Evolutionary conservation across 2,113 vertebrate species (phyloP).

Genomic region (Bambusicola thoracicus): DNA sequence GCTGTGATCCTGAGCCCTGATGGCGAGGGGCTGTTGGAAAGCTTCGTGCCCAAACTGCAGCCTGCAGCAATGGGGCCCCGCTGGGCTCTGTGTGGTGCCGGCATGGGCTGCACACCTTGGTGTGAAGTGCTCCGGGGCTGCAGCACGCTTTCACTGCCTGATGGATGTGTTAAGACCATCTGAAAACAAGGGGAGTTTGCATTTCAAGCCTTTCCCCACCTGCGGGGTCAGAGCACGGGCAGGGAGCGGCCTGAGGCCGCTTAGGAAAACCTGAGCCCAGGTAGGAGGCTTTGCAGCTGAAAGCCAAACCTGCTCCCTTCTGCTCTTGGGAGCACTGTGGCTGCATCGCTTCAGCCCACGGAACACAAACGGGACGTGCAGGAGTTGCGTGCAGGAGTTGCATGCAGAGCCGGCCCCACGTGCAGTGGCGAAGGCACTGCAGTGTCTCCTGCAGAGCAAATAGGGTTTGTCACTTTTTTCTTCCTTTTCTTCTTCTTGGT

Average conservation of each 20-base stretch:
- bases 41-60: not conserved
- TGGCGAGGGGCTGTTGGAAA: not conserved
- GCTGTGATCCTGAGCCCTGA: not conserved
- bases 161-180: not conserved
- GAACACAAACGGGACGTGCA: not conserved
- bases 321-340: no score
- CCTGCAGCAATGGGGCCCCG: accelerated
- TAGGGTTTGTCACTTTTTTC: conserved; percentile 20
- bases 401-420: not conserved
- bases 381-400: not conserved
- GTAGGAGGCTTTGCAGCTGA: not conserved
- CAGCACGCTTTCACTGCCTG: not conserved
- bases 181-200: not conserved
- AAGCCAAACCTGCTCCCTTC: not conserved
- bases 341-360: no score
- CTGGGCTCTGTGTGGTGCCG: not conserved
- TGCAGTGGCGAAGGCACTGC: not conserved
- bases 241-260: not conserved
- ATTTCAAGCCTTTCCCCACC: not conserved
- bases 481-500: not conserved
- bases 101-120: not conserved
- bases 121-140: not conserved
- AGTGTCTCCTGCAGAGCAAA: conserved; percentile 33
- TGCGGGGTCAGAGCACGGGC: not conserved
- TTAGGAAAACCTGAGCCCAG: accelerated